A percentile compares a stretch with the other conserved stretches of the same genome.
These are phyloP conservation scores for Malthinus flaveolus DNA, from an alignment of 2,888 invertebrate species.

Conservation along the genomic window DNA sequence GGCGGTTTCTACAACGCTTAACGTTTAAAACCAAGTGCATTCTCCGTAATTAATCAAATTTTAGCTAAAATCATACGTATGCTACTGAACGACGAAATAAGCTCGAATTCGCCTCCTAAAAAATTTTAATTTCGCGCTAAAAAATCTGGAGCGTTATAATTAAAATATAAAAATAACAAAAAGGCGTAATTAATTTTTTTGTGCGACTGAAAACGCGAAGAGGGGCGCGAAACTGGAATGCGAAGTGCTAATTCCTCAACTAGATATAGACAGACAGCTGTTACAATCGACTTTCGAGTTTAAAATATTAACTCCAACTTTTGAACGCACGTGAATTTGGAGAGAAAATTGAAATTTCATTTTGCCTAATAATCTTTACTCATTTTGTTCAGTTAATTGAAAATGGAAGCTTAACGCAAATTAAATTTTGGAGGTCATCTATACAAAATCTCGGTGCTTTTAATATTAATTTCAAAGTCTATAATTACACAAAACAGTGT, in stretches of 20 bases:
- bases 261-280: slow-evolving; percentile 36
- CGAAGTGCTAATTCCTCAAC: slow-evolving; percentile 32
- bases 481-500: slow-evolving; percentile 6
- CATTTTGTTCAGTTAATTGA: slow-evolving; percentile 21
- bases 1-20: slow-evolving; percentile 15
- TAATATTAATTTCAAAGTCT: slow-evolving; percentile 3
- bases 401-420: slow-evolving; percentile 16
- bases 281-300: slow-evolving; percentile 35
- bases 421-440: slow-evolving; percentile 8
- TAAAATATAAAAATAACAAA: too few species aligned
- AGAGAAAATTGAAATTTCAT: slow-evolving; percentile 36
- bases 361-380: slow-evolving; percentile 21
- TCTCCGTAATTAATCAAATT: slow-evolving; percentile 19
- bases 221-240: slow-evolving; percentile 25
- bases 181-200: too few species aligned
- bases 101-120: too few species aligned
- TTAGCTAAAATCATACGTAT: slow-evolving; percentile 10
- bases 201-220: not conserved
- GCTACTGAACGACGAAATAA: not conserved
- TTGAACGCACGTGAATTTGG: slow-evolving; percentile 27
- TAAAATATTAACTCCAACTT: slow-evolving; percentile 39
- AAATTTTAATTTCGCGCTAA: too few species aligned
- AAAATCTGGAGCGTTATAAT: too few species aligned
- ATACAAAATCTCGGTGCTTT: slow-evolving; percentile 6
- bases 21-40: slow-evolving; percentile 12